Evolutionary conservation across 2,888 invertebrate species (phyloP).

Genomic region (Thymelicus lineola): DNA sequence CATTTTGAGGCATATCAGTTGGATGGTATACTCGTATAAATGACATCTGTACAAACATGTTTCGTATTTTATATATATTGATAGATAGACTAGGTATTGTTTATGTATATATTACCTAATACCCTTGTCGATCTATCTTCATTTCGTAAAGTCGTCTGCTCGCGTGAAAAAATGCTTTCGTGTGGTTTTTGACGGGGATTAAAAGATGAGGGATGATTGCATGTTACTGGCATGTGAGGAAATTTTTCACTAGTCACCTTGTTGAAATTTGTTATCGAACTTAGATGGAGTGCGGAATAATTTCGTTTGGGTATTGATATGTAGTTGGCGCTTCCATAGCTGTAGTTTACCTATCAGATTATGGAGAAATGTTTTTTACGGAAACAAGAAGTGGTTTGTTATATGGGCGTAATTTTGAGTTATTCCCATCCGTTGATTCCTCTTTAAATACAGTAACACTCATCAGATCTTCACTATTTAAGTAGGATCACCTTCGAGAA

Average conservation of each 20-base stretch:
- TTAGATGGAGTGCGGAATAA: neutral
- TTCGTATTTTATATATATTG: too few species aligned
- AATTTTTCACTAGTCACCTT: constrained; percentile 8
- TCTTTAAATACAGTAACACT: too few species aligned
- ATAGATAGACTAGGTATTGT: too few species aligned
- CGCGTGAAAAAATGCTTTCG: neutral
- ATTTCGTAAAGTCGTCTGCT: constrained; percentile 3
- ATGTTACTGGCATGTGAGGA: constrained; percentile 5
- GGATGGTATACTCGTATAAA: too few species aligned
- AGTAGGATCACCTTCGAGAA: too few species aligned
- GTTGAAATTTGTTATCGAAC: constrained; percentile 4
- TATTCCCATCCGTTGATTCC: too few species aligned
- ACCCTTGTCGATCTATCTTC: constrained; percentile 2
- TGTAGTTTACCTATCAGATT: neutral
- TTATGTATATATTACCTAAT: neutral
- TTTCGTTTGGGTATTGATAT: neutral
- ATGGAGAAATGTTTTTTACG: neutral
- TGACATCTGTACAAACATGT: too few species aligned
- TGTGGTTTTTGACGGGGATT: constrained; percentile 8
- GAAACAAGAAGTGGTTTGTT: too few species aligned
- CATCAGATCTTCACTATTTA: too few species aligned
- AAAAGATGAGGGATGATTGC: constrained; percentile 7
- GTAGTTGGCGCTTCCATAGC: neutral
- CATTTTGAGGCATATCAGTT: too few species aligned
- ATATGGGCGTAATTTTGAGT: too few species aligned